Evolutionary conservation across 2,797 vertebrate species (phyloP).

Genomic region (Esox masquinongy): DNA sequence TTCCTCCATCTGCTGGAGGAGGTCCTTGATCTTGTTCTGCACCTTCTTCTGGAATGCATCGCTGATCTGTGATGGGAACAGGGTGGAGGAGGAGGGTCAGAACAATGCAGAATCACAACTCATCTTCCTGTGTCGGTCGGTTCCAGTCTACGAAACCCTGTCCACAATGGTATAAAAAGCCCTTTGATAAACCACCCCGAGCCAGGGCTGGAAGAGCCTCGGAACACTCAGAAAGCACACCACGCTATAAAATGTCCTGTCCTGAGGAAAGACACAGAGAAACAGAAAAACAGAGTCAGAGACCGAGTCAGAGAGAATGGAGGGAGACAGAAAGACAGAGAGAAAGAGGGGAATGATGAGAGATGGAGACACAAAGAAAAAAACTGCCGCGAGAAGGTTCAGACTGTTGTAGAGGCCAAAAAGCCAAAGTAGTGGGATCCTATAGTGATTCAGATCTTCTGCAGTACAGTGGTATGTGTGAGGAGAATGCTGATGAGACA

Average conservation of each 20-base stretch:
- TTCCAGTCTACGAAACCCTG: neutral
- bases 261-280: neutral
- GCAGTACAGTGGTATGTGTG: constrained; percentile 18
- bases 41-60: constrained; percentile 81
- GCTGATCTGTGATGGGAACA: constrained; percentile 73
- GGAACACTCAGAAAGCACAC: neutral
- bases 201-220: too few species aligned
- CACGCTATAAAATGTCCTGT: neutral
- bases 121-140: neutral
- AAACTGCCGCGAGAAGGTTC: too few species aligned
- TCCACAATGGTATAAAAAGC: neutral
- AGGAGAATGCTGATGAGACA: constrained; percentile 28
- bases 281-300: neutral
- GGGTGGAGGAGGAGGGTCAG: neutral
- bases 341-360: neutral
- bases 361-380: neutral
- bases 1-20: constrained; percentile 96
- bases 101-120: neutral
- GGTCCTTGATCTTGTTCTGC: constrained; percentile 91
- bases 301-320: neutral
- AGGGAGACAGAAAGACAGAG: neutral
- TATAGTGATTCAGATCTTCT: constrained; percentile 10
- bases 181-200: neutral
- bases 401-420: neutral
- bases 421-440: constrained; percentile 4